Evolutionary conservation across 2,888 invertebrate species (phyloP), one percentile per base, ranked within the genome.

Genomic region (Hermaeophaga mercurialis): DNA sequence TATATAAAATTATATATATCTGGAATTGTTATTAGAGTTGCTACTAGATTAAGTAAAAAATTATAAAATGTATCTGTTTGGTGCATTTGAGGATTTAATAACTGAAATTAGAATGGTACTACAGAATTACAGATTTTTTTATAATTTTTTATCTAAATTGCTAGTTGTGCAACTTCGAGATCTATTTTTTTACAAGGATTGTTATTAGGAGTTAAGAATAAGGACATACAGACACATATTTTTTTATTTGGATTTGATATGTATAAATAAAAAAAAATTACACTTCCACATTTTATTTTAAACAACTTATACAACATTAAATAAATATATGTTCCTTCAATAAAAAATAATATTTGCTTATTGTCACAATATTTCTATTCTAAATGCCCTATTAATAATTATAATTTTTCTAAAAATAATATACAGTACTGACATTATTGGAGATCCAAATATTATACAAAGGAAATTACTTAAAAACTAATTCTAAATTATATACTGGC

Each of bases 231-330:
- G n/a, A n/a, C n/a, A n/a, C n/a, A n/a, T n/a, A n/a, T n/a, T n/a
- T n/a, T n/a, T n/a, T n/a, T n/a, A n/a, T n/a, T n/a, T n/a, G n/a
- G n/a, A n/a, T n/a, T n/a, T n/a, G n/a, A n/a, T n/a, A n/a, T n/a
- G n/a, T n/a, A 22, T 17, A 43, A 14, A 17, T 24, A 22, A 48
- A 58, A 31, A 39, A 53, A 55, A 46, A 31, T 26, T 48, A 63
- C 67, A 65, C 66, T 64, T 68, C 65, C 67, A 65, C 58, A 63
- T 56, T 60, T 65, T 66, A 65, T 63, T 66, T 68, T 64, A 59
- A 63, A 69, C 68, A 67, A 68, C 65, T 67, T 64, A 66, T 43
- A 65, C 67, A 70, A 67, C 68, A 68, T 68, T 66, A 66, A 63
- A 68, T 70, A 68, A 70, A 70, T 70, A 69, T 52, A 52, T 39